Base-by-base conservation (phyloP, 2,797 vertebrate genomes). In the Sebastes kiyomatsui region DNA sequence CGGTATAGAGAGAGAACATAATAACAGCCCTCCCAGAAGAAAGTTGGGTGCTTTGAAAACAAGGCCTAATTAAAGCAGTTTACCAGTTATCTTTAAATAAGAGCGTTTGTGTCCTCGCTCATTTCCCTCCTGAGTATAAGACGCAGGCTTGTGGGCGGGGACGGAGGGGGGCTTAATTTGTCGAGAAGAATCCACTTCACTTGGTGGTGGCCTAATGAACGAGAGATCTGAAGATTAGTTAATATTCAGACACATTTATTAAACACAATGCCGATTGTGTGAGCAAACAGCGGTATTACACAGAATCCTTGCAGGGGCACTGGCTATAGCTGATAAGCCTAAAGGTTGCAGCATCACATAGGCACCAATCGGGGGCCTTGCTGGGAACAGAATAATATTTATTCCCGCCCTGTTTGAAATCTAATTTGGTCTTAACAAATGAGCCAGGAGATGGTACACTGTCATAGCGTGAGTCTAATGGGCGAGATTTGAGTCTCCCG, bases 181-280 rank as follows among this genome's bases (percentile, higher is more conserved):
- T 88, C 5, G 59, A 90, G 85, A 83, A 83, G 72, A 83, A 85
- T 85, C 78, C 64, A 82, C 84, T 80, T 84, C 87, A 90, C 91
- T 90, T 66, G 74, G 86, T 10, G 89, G 81, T 90, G 86, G 61
- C 86, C 89, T 92, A 88, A 94, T 94, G 92, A 94, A 94, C 87
- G 85, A n/a, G 76, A 95, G 91, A 95, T 96, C 89, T 95, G 94
- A 94, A 92, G 92, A 95, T 92, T 79, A 80, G 86, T 95, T 94
- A 88, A 92, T 90, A 94, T 94, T 91, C 92, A 93, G 62, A 80
- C 74, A 91, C 81, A 82, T 93, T 89, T 94, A 90, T 93, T 90
- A 92, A 95, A 94, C 87, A 94, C 92, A 91, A 88, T 90, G 84
- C 82, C 67, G 81, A 93, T 92, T 83, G 86, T 89, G 77, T 89